Evolutionary conservation across 2,888 invertebrate genomes (phyloP).

Genomic region (Trichacis sp.): DNA sequence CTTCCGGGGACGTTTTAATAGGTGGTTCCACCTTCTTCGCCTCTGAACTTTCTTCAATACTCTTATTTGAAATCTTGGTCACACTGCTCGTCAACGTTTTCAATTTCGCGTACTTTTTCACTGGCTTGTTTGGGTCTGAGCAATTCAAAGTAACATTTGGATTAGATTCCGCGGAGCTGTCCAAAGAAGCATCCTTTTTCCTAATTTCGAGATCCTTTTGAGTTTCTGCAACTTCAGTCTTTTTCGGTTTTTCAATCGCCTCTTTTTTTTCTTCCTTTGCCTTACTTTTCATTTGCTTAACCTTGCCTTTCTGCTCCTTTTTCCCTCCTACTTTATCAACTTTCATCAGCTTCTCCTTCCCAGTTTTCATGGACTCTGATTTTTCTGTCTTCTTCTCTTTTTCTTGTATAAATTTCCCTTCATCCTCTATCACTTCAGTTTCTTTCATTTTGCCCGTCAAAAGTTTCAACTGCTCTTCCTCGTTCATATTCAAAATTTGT

Average conservation of each 20-base stretch:
- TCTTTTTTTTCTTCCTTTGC: not conserved
- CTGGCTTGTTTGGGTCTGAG: too few relatives aligned
- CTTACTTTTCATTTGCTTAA: too few relatives aligned
- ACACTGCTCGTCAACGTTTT: slow-evolving; percentile 56
- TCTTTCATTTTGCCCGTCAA: slow-evolving; percentile 7
- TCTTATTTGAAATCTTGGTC: slow-evolving; percentile 39
- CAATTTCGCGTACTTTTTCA: slow-evolving; percentile 58
- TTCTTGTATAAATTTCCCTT: too few relatives aligned
- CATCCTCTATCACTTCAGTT: too few relatives aligned
- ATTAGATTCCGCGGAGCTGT: too few relatives aligned
- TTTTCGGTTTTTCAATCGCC: not conserved
- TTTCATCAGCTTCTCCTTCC: not conserved
- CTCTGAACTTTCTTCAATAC: slow-evolving; percentile 4
- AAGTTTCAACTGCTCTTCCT: slow-evolving; percentile 23
- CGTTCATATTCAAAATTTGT: slow-evolving; percentile 37
- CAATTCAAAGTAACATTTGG: not conserved
- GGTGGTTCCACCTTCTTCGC: slow-evolving; percentile 21
- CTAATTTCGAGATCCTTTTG: not conserved
- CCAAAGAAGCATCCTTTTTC: too few relatives aligned
- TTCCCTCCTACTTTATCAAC: not conserved
- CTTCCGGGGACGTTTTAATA: slow-evolving; percentile 41
- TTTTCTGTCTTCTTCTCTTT: not conserved
- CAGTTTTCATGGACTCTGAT: too few relatives aligned
- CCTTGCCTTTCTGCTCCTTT: not conserved
- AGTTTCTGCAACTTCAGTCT: not conserved